Percentiles rank a stretch among this genome's conserved stretches.
Conservation (phyloP, 1,140 invertebrate species). For the Piezodorus guildinii region DNA sequence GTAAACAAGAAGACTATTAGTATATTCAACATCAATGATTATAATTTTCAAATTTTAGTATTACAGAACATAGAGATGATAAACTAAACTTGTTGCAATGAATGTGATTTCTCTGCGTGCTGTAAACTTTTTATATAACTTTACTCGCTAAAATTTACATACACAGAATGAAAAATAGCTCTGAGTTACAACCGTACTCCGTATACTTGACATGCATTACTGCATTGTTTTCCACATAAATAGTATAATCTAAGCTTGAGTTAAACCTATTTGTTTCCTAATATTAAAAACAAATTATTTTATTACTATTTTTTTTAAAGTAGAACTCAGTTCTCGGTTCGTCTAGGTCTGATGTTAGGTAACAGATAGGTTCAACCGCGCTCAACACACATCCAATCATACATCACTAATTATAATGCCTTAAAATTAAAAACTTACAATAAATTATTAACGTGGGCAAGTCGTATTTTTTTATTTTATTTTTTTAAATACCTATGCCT, state of each 20-base stretch:
- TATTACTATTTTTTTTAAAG: conserved; percentile 3
- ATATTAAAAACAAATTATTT: not conserved
- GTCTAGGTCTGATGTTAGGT: not conserved
- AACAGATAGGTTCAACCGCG: conserved; percentile 25
- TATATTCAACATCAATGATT: conserved; percentile 27
- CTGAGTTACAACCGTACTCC: conserved; percentile 26
- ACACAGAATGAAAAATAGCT: conserved; percentile 27
- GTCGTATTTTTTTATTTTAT: conserved; percentile 20
- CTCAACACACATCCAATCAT: conserved; percentile 25
- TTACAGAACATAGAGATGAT: conserved; percentile 28
- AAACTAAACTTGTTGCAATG: conserved; percentile 26
- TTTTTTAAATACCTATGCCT: conserved; percentile 18
- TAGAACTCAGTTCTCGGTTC: not conserved
- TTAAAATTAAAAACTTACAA: conserved; percentile 27
- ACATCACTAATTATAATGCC: conserved; percentile 24
- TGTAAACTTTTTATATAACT: conserved; percentile 25
- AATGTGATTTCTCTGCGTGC: conserved; percentile 26
- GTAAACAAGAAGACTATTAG: conserved; percentile 5
- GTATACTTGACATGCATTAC: conserved; percentile 25
- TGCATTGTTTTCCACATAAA: conserved; percentile 25
- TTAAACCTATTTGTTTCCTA: conserved; percentile 24
- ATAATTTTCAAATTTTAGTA: conserved; percentile 27
- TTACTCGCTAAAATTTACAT: conserved; percentile 26
- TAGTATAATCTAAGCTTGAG: conserved; percentile 22
- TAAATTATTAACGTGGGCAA: conserved; percentile 26